These are phyloP conservation scores for Eupsittula cactorum DNA, from an alignment of 2,113 vertebrate species.

Conservation along the genomic window DNA sequence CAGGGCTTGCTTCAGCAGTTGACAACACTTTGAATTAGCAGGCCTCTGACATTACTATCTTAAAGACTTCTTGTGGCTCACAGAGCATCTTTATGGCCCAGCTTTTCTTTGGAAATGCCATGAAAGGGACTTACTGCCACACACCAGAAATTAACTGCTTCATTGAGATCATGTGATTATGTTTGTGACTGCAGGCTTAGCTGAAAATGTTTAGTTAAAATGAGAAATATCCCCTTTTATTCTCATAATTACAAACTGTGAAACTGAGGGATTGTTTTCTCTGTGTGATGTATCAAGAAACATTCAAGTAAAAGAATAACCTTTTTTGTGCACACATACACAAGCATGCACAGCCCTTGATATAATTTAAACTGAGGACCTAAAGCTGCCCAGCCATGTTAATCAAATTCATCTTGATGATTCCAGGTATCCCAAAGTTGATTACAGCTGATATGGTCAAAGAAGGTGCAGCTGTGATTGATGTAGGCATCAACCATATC, in stretches of 20 bases:
- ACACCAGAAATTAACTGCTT: neutral
- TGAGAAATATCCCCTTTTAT: neutral
- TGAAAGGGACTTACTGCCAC: neutral
- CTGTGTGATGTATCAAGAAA: neutral
- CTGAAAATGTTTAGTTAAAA: neutral
- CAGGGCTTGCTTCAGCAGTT: neutral
- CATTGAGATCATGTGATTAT: neutral
- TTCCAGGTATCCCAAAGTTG: conserved; percentile 87
- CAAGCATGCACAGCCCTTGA: neutral
- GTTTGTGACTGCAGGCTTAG: neutral
- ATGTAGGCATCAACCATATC: conserved; percentile 91
- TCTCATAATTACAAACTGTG: neutral
- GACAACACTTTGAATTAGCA: no score
- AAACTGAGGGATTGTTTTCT: neutral
- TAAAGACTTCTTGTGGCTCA: neutral
- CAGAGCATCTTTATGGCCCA: neutral
- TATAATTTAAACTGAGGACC: neutral
- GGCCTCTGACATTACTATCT: neutral
- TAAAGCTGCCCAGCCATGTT: neutral
- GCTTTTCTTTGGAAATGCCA: neutral
- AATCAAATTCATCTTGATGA: neutral
- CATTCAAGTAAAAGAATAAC: neutral
- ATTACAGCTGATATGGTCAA: conserved; percentile 93
- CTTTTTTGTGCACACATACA: neutral
- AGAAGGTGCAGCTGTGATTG: conserved; percentile 88